A percentile compares a stretch with the other conserved stretches of the same genome.
Evolutionary conservation across 1,140 invertebrate genomes (phyloP).

Genomic region (Trialeurodes vaporariorum): DNA sequence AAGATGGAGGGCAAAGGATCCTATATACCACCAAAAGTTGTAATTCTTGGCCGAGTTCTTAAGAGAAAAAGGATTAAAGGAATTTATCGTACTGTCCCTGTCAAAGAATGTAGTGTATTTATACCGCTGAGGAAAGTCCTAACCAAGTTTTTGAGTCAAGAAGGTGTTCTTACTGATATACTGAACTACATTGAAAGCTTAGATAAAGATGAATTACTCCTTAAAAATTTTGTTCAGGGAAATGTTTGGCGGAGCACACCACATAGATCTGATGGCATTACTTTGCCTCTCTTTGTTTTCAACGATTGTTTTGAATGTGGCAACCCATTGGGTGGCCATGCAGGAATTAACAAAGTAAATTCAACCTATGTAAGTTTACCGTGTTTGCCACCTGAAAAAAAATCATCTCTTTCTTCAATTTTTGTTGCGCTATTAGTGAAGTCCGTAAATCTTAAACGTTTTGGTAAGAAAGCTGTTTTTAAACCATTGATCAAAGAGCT

Average conservation of each 20-base stretch:
- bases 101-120: neutral
- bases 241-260: conserved; percentile 24
- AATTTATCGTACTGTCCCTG: neutral
- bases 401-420: conserved; percentile 27
- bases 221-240: conserved; percentile 27
- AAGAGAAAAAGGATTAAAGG: neutral
- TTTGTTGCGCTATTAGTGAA: conserved; percentile 20
- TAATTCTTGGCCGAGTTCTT: neutral
- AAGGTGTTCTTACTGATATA: neutral
- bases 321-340: conserved; percentile 30
- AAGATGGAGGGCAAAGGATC: neutral
- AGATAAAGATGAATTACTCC: neutral
- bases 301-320: conserved; percentile 31
- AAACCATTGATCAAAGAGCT: neutral
- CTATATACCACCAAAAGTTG: neutral
- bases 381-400: conserved; percentile 25
- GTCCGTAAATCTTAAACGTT: neutral
- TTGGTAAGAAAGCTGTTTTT: neutral
- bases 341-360: conserved; percentile 27
- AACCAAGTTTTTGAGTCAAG: neutral
- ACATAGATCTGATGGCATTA: conserved; percentile 21
- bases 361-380: conserved; percentile 26
- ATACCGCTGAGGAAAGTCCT: conserved; percentile 1
- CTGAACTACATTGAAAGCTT: neutral
- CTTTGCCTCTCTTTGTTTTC: conserved; percentile 28